phyloP scores from a whole-genome alignment of 2,888 invertebrate genomes.

The Caenorhabditis becei region DNA sequence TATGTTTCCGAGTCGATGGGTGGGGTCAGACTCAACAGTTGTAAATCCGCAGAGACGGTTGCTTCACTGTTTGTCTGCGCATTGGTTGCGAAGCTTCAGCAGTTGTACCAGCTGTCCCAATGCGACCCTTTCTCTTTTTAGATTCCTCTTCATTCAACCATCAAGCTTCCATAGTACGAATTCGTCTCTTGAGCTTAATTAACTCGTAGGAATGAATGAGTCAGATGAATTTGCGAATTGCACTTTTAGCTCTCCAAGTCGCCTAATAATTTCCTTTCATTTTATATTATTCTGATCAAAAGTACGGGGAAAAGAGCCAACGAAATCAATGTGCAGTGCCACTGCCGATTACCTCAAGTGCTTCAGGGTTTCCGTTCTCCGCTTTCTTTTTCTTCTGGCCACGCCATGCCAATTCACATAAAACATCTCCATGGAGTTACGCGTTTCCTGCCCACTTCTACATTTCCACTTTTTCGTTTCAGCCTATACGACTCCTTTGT shows the following conservation, averaged over 20 bases:
- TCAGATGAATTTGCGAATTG: too few species aligned
- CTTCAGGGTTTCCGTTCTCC: not conserved
- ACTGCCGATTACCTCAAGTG: slow-evolving; percentile 1
- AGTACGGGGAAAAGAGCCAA: too few species aligned
- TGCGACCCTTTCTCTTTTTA: too few species aligned
- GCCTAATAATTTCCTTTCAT: not conserved
- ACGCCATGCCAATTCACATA: slow-evolving; percentile 26
- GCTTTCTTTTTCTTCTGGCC: not conserved
- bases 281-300: slow-evolving; percentile 9
- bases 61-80: too few species aligned
- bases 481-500: not conserved
- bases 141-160: too few species aligned
- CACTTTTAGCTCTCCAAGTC: too few species aligned
- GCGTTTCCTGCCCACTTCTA: slow-evolving; percentile 26
- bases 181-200: not conserved
- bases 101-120: too few species aligned
- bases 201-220: not conserved
- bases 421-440: slow-evolving; percentile 54
- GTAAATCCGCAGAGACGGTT: too few species aligned
- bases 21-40: too few species aligned
- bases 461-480: slow-evolving; percentile 11
- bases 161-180: too few species aligned
- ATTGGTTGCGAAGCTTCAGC: too few species aligned
- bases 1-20: too few species aligned
- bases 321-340: not conserved